A percentile compares a stretch with the other conserved stretches of the same genome.
Conservation (phyloP, 2,797 vertebrate species). For the Cuculus canorus region DNA sequence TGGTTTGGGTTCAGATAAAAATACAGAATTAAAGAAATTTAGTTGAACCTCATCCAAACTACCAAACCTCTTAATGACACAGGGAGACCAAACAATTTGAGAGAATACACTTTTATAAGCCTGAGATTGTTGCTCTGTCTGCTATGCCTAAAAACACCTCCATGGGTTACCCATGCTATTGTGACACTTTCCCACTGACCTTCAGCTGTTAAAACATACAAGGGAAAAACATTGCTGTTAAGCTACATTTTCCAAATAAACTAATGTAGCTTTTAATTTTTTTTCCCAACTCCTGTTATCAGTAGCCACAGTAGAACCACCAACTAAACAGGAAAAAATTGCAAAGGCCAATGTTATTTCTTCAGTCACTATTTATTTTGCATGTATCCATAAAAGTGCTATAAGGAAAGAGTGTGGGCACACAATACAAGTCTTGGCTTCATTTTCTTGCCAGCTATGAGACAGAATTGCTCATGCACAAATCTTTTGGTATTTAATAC, state of each 20-base stretch:
- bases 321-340: not conserved
- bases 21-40: not conserved
- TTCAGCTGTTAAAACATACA: not conserved
- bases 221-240: rapidly evolving
- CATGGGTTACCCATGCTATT: not conserved
- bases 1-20: not conserved
- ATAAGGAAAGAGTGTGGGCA: not conserved
- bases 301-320: not conserved
- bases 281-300: not conserved
- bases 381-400: not conserved
- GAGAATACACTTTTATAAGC: not conserved
- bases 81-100: not conserved
- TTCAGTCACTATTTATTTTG: slow-evolving; percentile 34
- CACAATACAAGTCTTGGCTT: not conserved
- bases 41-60: not conserved
- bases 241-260: not conserved
- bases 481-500: not conserved
- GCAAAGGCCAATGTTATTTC: not conserved
- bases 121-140: not conserved
- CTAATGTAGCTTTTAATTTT: not conserved
- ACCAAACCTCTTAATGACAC: not conserved
- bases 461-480: not conserved
- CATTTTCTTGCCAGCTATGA: not conserved
- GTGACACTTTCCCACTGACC: not conserved
- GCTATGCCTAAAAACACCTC: not conserved